Conservation (phyloP, 2,113 vertebrate species). For the Grammomys dolichurus region DNA sequence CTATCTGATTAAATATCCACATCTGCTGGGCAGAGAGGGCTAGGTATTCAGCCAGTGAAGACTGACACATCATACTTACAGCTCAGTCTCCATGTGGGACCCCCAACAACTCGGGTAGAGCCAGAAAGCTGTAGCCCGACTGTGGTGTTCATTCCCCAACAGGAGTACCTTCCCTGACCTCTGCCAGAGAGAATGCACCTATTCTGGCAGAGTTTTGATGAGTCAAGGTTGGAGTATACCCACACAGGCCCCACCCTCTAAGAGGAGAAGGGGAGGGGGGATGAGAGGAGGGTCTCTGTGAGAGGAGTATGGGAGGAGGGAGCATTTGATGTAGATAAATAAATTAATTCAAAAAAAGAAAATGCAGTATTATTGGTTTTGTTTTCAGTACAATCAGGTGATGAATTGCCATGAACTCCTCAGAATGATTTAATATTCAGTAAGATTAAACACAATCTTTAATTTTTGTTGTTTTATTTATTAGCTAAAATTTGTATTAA, state of each 20-base stretch:
- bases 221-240: no score
- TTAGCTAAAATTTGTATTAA: neutral
- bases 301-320: no score
- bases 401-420: neutral
- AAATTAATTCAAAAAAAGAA: neutral
- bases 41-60: neutral
- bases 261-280: no score
- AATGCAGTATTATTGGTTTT: neutral
- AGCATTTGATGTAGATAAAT: neutral
- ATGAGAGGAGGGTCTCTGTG: neutral
- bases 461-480: neutral
- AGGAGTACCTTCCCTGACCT: no score
- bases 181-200: no score
- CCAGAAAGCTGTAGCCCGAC: no score
- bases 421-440: neutral
- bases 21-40: slow-evolving; percentile 89
- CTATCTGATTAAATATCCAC: slow-evolving; percentile 87
- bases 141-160: no score
- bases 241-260: no score
- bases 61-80: slow-evolving; percentile 88
- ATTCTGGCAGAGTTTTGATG: no score
- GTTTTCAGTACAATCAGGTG: neutral
- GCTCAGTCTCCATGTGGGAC: no score
- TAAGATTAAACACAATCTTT: neutral
- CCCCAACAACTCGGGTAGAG: no score